Evolutionary conservation across 2,113 vertebrate species (phyloP).

Genomic region (Oncorhynchus clarkii): DNA sequence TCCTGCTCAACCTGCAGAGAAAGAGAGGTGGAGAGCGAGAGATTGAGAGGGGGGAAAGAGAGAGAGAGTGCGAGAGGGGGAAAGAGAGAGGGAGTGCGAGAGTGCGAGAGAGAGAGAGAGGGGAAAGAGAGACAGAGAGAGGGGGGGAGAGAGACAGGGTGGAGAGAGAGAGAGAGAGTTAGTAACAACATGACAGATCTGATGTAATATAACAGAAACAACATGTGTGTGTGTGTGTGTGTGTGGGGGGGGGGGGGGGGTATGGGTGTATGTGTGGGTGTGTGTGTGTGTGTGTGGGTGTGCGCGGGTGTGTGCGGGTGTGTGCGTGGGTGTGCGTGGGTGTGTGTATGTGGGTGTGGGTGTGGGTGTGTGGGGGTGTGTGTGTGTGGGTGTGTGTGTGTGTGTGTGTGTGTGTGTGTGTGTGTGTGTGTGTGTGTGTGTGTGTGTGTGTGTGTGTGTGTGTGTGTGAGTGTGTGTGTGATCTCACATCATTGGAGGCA

Average conservation of each 20-base stretch:
- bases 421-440: background rate
- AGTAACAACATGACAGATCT: no score
- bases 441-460: background rate
- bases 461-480: slow-evolving; percentile 14
- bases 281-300: no score
- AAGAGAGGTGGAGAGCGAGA: background rate
- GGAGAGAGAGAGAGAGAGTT: background rate
- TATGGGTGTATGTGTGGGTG: no score
- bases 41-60: background rate
- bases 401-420: background rate
- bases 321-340: no score
- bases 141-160: background rate
- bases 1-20: slow-evolving; percentile 82
- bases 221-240: background rate
- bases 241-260: background rate
- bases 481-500: slow-evolving; percentile 77
- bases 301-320: no score
- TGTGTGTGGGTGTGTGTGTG: background rate
- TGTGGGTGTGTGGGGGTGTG: background rate
- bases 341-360: background rate
- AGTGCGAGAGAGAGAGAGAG: no score
- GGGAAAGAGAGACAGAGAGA: no score
- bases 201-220: no score
- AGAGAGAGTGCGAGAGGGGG: background rate
- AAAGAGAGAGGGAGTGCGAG: no score